These are phyloP conservation scores for Fulica atra DNA, from an alignment of 2,113 vertebrate genomes.

Conservation along the genomic window DNA sequence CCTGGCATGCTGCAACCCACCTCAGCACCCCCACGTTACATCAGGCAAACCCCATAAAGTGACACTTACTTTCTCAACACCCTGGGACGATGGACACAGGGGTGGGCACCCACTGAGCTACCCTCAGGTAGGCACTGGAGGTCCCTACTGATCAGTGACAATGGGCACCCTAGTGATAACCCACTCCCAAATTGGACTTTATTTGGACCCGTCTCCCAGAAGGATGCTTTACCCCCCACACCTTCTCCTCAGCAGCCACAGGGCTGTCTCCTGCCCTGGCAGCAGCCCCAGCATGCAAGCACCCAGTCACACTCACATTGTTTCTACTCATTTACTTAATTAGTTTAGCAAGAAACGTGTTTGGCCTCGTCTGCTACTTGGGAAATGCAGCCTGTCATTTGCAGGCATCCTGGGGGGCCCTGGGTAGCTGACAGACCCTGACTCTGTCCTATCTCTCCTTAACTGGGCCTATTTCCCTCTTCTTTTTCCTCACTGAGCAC, in stretches of 20 bases:
- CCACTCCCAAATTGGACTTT: background rate
- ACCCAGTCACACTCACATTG: conserved; percentile 2
- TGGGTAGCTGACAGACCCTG: conserved; percentile 49
- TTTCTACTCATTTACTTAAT: conserved; percentile 72
- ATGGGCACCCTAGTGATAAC: accelerated
- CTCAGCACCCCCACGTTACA: background rate
- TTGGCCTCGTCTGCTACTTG: conserved; percentile 47
- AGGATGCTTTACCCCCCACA: background rate
- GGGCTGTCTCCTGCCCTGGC: background rate
- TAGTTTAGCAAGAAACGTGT: conserved; percentile 66
- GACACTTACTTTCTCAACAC: background rate
- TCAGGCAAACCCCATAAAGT: background rate
- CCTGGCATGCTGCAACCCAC: accelerated
- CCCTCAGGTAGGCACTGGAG: background rate
- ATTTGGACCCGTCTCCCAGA: accelerated
- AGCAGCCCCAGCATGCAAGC: background rate
- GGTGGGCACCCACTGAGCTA: background rate
- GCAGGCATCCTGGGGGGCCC: conserved; percentile 37
- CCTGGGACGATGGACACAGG: accelerated
- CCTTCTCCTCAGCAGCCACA: background rate
- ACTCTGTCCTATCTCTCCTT: conserved; percentile 55
- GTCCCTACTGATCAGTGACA: background rate
- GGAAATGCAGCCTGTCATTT: conserved; percentile 63
- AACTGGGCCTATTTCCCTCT: conserved; percentile 31
- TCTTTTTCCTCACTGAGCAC: background rate